Evolutionary conservation across 30 jellyfish, hydroid and myxozoan genomes (phyloP).

Genomic region (Turritopsis dohrnii): DNA sequence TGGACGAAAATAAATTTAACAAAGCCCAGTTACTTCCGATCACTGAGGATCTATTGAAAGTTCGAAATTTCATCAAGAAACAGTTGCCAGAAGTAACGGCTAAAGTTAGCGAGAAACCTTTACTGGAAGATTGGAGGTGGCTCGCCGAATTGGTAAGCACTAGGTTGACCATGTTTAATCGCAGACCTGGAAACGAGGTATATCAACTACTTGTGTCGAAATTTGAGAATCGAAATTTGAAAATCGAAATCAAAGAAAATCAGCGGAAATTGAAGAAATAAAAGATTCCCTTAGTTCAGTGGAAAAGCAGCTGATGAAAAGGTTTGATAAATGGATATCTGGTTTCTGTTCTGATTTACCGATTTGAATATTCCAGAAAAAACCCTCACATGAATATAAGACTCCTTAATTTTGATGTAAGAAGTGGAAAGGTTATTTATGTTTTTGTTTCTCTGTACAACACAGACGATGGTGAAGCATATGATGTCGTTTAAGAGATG

Average conservation of each 20-base stretch:
- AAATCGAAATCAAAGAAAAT: conserved; percentile 27
- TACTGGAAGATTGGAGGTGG: conserved; percentile 29
- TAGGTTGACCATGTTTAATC: conserved; percentile 31
- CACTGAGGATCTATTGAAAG: conserved; percentile 32
- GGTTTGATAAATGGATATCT: conserved; percentile 16
- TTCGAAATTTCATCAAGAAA: conserved; percentile 18
- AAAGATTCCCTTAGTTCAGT: conserved; percentile 29
- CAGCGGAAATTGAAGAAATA: conserved; percentile 29
- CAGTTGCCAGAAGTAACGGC: conserved; percentile 27
- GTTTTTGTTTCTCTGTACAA: not conserved
- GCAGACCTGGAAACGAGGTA: conserved; percentile 44
- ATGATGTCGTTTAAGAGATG: not conserved
- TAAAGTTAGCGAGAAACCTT: not conserved
- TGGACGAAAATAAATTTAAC: conserved; percentile 29
- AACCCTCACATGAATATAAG: not conserved
- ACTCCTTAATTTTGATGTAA: not conserved
- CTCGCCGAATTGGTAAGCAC: conserved; percentile 29
- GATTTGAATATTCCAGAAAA: not conserved
- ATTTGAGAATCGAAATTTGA: conserved; percentile 30
- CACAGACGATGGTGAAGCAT: not conserved
- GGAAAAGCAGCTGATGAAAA: conserved; percentile 34
- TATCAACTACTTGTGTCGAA: conserved; percentile 19
- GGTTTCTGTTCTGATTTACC: not conserved
- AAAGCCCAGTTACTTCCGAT: conserved; percentile 24
- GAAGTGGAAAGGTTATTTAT: too few species aligned